These are phyloP conservation scores for Hucho hucho DNA, from an alignment of 2,113 vertebrate genomes.

Conservation along the genomic window DNA sequence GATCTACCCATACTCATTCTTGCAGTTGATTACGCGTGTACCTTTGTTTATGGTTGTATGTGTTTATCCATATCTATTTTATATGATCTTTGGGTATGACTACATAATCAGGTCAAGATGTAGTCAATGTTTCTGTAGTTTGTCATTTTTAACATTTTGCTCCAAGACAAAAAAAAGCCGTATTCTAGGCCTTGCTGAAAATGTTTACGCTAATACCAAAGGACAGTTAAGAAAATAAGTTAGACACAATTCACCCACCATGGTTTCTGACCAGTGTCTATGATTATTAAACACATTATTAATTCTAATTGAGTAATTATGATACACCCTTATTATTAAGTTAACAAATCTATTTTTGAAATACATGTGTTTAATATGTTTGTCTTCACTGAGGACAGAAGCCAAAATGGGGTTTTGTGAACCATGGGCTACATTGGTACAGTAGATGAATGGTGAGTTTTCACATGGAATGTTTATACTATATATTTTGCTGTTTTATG, in stretches of 20 bases:
- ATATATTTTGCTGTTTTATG: slow-evolving; percentile 13
- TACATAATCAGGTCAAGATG: slow-evolving; percentile 33
- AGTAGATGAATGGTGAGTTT: slow-evolving; percentile 15
- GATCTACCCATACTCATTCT: not conserved
- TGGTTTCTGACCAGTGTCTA: slow-evolving; percentile 15
- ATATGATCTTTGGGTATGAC: not conserved
- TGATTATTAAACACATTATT: slow-evolving; percentile 3
- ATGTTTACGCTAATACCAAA: slow-evolving; percentile 68
- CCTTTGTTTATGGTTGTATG: not conserved
- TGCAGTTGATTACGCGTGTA: not conserved
- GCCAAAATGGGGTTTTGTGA: not conserved
- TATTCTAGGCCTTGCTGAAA: slow-evolving; percentile 35
- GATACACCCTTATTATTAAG: too few species aligned
- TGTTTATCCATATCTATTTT: not conserved
- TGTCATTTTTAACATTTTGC: slow-evolving; percentile 16
- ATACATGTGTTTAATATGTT: too few species aligned
- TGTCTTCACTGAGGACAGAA: not conserved
- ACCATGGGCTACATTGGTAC: not conserved
- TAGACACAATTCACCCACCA: slow-evolving; percentile 18
- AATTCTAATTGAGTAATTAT: not conserved
- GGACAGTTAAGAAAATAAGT: slow-evolving; percentile 35
- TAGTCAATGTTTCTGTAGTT: slow-evolving; percentile 26
- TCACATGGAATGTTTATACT: slow-evolving; percentile 15
- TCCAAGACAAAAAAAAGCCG: slow-evolving; percentile 24
- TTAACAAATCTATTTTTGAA: not conserved